Percentiles rank a stretch among this genome's conserved stretches.
Conservation (phyloP, 2,888 invertebrate genomes). For the Phortica okadai region DNA sequence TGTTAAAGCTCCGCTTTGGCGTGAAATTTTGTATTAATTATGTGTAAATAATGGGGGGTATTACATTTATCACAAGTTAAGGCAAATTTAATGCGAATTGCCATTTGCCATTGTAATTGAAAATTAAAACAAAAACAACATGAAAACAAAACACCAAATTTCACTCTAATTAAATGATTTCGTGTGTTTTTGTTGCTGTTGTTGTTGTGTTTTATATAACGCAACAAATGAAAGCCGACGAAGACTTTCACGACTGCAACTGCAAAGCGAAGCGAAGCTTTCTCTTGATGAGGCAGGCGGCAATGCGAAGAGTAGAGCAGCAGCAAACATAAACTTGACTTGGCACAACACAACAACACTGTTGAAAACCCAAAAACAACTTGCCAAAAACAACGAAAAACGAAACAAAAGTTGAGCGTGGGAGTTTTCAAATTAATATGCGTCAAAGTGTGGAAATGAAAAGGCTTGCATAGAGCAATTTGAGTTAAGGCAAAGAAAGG, state of each 20-base stretch:
- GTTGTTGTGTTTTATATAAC: constrained; percentile 59
- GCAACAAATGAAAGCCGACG: constrained; percentile 34
- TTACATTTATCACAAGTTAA: background rate
- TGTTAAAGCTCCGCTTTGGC: background rate
- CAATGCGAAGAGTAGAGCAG: background rate
- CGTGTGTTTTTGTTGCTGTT: constrained; percentile 43
- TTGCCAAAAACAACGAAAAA: constrained; percentile 55
- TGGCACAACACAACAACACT: constrained; percentile 36
- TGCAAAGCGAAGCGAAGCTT: constrained; percentile 50
- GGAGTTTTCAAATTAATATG: constrained; percentile 68
- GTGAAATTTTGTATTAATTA: background rate
- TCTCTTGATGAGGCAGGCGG: constrained; percentile 23
- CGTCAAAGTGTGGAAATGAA: constrained; percentile 62
- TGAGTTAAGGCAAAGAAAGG: constrained; percentile 18
- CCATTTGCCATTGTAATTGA: background rate
- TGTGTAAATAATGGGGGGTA: too few species aligned
- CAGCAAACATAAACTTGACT: background rate
- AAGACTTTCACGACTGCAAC: constrained; percentile 66
- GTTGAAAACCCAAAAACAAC: constrained; percentile 18
- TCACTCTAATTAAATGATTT: constrained; percentile 69
- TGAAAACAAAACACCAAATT: constrained; percentile 40
- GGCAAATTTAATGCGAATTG: background rate
- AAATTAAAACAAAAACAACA: constrained; percentile 23
- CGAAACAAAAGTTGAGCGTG: constrained; percentile 65
- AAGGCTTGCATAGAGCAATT: constrained; percentile 22